A percentile compares a stretch with the other conserved stretches of the same genome.
Evolutionary conservation across 2,113 vertebrate genomes (phyloP).

Genomic region (Mormyrus iriodes): DNA sequence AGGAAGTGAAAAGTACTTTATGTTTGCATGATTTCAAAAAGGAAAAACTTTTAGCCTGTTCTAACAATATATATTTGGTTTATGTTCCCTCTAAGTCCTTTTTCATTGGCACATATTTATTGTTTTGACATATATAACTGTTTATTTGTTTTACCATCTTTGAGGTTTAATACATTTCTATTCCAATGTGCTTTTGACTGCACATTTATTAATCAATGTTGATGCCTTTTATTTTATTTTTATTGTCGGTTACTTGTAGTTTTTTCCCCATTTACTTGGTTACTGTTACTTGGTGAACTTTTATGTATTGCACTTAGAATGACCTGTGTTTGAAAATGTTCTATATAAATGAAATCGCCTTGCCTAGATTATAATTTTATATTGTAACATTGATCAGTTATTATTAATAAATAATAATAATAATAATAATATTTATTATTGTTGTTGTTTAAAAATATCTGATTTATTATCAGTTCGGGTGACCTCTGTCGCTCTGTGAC

Average conservation of each 20-base stretch:
- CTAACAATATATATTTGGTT: not conserved
- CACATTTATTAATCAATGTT: not conserved
- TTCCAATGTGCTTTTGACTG: not conserved
- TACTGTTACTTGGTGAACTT: not conserved
- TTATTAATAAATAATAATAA: too few species aligned
- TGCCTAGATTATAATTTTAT: not conserved
- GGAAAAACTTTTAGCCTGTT: not conserved
- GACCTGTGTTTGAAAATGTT: not conserved
- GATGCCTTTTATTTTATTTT: not conserved
- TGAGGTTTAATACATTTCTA: not conserved
- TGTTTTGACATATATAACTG: not conserved
- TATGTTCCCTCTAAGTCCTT: not conserved
- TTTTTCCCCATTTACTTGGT: not conserved
- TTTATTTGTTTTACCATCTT: not conserved
- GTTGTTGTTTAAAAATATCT: too few species aligned
- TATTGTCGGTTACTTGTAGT: not conserved
- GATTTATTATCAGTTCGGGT: not conserved
- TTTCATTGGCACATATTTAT: not conserved
- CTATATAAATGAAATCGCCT: not conserved
- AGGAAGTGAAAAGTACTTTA: not conserved
- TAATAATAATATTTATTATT: too few species aligned
- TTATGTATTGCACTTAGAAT: not conserved
- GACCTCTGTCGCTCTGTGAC: not conserved
- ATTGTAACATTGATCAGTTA: too few species aligned
- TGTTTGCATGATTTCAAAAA: not conserved